Evolutionary conservation across 2,797 vertebrate genomes (phyloP), one percentile per base, ranked within the genome.

Genomic region (Clarias laeviceps): DNA sequence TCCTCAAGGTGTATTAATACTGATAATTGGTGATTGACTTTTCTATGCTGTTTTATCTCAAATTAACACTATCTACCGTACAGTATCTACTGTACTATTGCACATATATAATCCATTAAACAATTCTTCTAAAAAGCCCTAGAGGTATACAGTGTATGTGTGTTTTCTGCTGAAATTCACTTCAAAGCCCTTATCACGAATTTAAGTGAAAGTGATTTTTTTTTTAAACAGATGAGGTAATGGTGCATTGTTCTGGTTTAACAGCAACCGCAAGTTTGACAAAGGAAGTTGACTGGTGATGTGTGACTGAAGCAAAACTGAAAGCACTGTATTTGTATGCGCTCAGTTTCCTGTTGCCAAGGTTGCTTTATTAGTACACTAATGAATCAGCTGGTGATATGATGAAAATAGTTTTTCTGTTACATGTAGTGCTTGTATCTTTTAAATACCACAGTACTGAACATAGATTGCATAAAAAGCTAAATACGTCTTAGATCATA

Each of bases 231-330:
- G 22, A n/a, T 27, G 14, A 68, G 59, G 59, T 65, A 11, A 74
- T 76, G 61, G 76, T 2, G 17, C 24, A 65, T 14, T 74, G 70
- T 65, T 70, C 32, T 56, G 70, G 70, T 74, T 50, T 83, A 40
- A 72, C 50, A 64, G 50, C 68, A 64, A 80, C 57, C 5, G 32
- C 32, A 84, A 84, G 3, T 57, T 29, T 77, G 14, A 32, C 77
- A 74, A 66, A 59, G 76, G 50, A 40, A 45, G 59, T 45, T 50
- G 20, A 66, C 56, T 4, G 62, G 1, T 17, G 24, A 34, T 34
- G 14, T 50, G 2, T n/a, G 22, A 29, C 82, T 24, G 62, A 83
- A 83, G 22, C 77, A 84, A 87, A 87, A 87, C 82, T 61, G 86
- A 87, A 87, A 87, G 82, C 61, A 66, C 27, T 45, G 69, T 29